Evolutionary conservation across 2,113 vertebrate species (phyloP).

Genomic region (Gobio gobio): DNA sequence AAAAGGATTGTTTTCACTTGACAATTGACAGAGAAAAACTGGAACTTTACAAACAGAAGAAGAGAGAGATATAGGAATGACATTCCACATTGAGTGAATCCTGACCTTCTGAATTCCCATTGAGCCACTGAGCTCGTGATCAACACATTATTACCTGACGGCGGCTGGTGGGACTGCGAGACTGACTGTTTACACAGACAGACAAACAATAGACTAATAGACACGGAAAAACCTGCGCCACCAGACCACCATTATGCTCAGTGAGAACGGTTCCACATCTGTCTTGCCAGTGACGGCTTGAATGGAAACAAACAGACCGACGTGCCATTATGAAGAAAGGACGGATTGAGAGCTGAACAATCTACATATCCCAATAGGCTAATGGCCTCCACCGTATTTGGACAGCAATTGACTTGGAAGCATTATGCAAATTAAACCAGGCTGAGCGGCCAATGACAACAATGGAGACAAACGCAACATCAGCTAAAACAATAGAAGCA

Average conservation of each 20-base stretch:
- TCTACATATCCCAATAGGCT: constrained; percentile 41
- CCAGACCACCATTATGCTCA: constrained; percentile 38
- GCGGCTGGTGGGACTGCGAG: constrained; percentile 16
- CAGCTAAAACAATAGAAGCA: constrained; percentile 23
- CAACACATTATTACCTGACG: constrained; percentile 44
- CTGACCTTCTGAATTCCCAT: neutral
- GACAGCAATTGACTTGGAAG: constrained; percentile 36
- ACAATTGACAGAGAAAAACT: neutral
- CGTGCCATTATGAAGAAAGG: constrained; percentile 37
- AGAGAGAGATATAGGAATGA: constrained; percentile 41
- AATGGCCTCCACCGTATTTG: constrained; percentile 34
- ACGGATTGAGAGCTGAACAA: constrained; percentile 37
- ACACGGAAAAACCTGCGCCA: constrained; percentile 1
- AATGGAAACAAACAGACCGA: constrained; percentile 9
- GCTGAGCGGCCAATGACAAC: constrained; percentile 40
- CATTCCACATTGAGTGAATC: constrained; percentile 40
- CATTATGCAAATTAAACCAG: constrained; percentile 48
- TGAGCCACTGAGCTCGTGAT: constrained; percentile 11
- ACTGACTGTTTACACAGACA: constrained; percentile 28
- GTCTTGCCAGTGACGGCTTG: neutral
- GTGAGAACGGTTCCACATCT: neutral
- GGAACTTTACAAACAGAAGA: neutral
- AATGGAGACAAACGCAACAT: constrained; percentile 42
- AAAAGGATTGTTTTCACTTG: neutral
- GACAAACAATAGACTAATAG: constrained; percentile 56